These are phyloP conservation scores for Priocnemis perturbator DNA, from an alignment of 2,888 invertebrate species.

Conservation along the genomic window DNA sequence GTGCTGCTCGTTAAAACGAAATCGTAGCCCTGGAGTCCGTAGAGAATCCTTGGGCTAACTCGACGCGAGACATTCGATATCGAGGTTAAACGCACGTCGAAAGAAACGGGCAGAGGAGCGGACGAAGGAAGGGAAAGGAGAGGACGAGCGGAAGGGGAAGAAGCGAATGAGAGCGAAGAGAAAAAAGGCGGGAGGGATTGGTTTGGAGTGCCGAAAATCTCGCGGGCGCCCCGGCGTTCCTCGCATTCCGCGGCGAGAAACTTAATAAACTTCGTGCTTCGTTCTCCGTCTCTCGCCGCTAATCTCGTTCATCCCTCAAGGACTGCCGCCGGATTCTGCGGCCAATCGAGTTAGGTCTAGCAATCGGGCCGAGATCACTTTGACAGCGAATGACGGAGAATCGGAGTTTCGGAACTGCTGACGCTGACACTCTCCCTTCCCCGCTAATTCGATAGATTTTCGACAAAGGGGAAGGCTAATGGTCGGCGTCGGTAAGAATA, in stretches of 20 bases:
- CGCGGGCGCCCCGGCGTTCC: background rate
- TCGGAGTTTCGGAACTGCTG: too few relatives aligned
- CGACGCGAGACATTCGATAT: slow-evolving; percentile 40
- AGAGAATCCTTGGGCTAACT: slow-evolving; percentile 39
- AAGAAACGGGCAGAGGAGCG: background rate
- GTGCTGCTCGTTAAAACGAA: slow-evolving; percentile 14
- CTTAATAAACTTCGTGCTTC: slow-evolving; percentile 8
- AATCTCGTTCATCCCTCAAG: slow-evolving; percentile 6
- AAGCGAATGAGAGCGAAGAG: background rate
- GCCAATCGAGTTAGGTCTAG: too few relatives aligned
- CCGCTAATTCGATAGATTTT: too few relatives aligned
- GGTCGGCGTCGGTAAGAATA: too few relatives aligned
- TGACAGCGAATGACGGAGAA: too few relatives aligned
- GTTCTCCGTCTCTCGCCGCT: background rate
- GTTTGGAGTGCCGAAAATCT: slow-evolving; percentile 3
- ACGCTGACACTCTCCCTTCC: too few relatives aligned
- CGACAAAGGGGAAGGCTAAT: too few relatives aligned
- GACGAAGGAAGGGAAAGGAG: background rate
- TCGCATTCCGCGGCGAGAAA: background rate
- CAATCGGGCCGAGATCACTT: too few relatives aligned
- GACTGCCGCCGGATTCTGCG: too few relatives aligned
- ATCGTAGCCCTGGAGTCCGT: slow-evolving; percentile 22
- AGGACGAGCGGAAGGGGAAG: background rate
- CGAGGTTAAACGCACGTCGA: slow-evolving; percentile 41
- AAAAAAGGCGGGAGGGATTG: background rate